Conservation (phyloP, 2,797 vertebrate genomes). For the Sorex maritimensis region DNA sequence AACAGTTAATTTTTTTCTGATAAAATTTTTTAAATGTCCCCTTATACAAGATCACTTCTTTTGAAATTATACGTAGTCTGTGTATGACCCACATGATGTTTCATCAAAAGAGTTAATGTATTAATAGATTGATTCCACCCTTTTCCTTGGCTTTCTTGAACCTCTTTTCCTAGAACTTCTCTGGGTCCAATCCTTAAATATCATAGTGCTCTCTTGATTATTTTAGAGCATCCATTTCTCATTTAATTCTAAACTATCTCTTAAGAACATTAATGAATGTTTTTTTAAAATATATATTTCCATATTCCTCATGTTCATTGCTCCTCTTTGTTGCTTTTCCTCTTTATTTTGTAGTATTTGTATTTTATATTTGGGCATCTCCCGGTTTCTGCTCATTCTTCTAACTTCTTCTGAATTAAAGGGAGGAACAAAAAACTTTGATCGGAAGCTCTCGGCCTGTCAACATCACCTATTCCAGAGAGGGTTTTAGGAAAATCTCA, state of each 20-base stretch:
- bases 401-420: constrained; percentile 69
- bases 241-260: constrained; percentile 15
- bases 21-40: too few relatives aligned
- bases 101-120: too few relatives aligned
- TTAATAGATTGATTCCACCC: neutral
- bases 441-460: neutral
- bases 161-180: constrained; percentile 1
- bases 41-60: too few relatives aligned
- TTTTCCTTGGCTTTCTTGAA: neutral
- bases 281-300: constrained; percentile 44
- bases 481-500: neutral
- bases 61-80: too few relatives aligned
- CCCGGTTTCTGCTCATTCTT: neutral
- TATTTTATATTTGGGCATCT: constrained; percentile 36
- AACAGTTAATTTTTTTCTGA: too few relatives aligned
- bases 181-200: neutral
- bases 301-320: neutral
- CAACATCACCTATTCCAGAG: neutral
- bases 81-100: too few relatives aligned
- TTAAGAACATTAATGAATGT: constrained; percentile 64
- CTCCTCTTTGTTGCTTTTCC: constrained; percentile 46
- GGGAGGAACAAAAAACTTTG: neutral
- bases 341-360: constrained; percentile 6
- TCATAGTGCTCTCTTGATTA: neutral
- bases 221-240: constrained; percentile 58